phyloP scores from a whole-genome alignment of 1,140 invertebrate species.

The Cyclargus thomasi region DNA sequence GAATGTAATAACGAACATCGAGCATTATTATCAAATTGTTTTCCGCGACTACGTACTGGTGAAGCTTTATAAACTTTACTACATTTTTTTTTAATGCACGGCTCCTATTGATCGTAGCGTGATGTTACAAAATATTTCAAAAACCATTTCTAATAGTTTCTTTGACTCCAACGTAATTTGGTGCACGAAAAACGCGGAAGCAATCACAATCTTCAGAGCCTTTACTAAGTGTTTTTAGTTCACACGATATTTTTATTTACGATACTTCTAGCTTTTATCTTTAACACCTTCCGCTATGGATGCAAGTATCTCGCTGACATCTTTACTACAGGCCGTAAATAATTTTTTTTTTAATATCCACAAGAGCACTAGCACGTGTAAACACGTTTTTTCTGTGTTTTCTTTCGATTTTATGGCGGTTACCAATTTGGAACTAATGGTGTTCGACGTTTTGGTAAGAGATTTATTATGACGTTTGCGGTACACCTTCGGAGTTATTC shows the following conservation, averaged over 20 bases:
- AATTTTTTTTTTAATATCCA: slow-evolving; percentile 4
- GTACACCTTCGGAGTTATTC: too few species aligned
- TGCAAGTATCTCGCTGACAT: slow-evolving; percentile 13
- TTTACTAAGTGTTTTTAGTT: slow-evolving; percentile 12
- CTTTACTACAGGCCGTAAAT: slow-evolving; percentile 9
- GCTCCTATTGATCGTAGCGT: too few species aligned
- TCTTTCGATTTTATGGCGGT: not conserved
- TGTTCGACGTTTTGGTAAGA: not conserved
- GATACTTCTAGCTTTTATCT: slow-evolving; percentile 27
- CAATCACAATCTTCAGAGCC: not conserved
- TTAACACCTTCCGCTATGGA: slow-evolving; percentile 32
- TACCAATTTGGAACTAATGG: not conserved
- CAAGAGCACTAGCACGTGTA: slow-evolving; percentile 2
- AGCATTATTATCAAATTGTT: too few species aligned
- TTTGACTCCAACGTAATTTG: too few species aligned
- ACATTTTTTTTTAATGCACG: too few species aligned
- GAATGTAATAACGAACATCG: too few species aligned
- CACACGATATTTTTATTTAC: slow-evolving; percentile 9
- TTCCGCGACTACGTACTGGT: too few species aligned
- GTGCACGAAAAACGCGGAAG: too few species aligned
- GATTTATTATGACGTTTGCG: not conserved
- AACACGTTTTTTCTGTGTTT: not conserved
- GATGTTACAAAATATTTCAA: slow-evolving; percentile 21
- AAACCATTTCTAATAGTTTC: not conserved
- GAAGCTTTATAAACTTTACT: too few species aligned